These are phyloP conservation scores for Capreolus pygargus DNA, from an alignment of 2,113 vertebrate species.

Conservation along the genomic window DNA sequence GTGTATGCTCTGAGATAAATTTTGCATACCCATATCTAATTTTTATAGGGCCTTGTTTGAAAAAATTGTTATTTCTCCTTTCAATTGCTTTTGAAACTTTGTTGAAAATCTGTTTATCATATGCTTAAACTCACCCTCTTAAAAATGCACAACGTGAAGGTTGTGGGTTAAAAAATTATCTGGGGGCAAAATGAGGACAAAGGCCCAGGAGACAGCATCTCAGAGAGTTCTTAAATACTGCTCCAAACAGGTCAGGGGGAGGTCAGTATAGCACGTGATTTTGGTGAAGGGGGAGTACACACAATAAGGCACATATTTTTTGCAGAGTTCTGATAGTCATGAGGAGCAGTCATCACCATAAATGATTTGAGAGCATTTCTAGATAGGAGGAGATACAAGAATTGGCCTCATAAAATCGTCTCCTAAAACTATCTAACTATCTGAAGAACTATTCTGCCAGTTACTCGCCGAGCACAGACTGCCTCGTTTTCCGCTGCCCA, in stretches of 20 bases:
- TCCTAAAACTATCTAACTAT: neutral
- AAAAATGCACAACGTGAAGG: neutral
- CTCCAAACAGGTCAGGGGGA: neutral
- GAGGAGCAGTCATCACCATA: neutral
- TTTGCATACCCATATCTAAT: neutral
- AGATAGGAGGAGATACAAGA: neutral
- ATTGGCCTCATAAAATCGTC: neutral
- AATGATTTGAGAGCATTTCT: neutral
- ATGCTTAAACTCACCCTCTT: neutral
- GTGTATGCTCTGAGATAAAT: neutral
- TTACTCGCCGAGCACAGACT: neutral
- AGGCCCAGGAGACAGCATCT: neutral
- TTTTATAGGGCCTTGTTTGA: neutral
- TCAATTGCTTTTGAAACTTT: neutral
- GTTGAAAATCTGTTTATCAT: neutral
- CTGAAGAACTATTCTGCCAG: neutral
- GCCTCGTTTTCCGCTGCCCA: neutral
- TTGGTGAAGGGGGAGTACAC: neutral
- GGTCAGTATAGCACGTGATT: neutral
- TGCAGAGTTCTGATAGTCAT: neutral
- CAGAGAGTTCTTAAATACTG: neutral
- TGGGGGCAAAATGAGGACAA: neutral
- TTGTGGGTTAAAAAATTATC: neutral
- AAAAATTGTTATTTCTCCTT: neutral
- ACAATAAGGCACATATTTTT: neutral